Base-by-base conservation (phyloP, 1,140 invertebrate genomes). In the Nephotettix cincticeps region DNA sequence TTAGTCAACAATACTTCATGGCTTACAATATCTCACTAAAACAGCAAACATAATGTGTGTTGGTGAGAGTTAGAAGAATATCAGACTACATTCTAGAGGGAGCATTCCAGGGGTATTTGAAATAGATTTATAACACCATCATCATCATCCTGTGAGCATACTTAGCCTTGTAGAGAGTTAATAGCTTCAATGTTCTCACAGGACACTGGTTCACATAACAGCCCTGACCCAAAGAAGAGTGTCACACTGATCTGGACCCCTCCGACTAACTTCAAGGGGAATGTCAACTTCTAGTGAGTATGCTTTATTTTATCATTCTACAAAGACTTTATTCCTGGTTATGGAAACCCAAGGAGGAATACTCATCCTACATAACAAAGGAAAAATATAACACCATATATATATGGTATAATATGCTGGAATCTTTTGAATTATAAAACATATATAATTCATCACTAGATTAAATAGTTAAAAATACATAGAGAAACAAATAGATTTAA, bases 211-310 rank as follows among this genome's bases (percentile, higher is more conserved):
- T 51, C 82, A 25, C 82, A 84, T 56, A 71, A 76, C 11, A 80
- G 78, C 32, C 67, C 79, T 9, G 73, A 71, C 14, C 76, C 79
- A 67, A 80, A 76, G 29, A 76, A 76, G 28, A 76, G 77, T 61
- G 63, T 75, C 58, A 28, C 3, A 75, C 3, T 82, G 14, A 78
- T 78, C 0, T 83, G 82, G 82, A 73, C 58, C 25, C 71, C 81
- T n/a, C 81, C 81, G 51, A 73, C 74, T 1, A 73, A 76, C 21
- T 77, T 81, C 58, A 76, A 77, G 56, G 80, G 80, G 71, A 79
- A 78, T 68, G 79, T 83, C 25, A 78, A 76, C 70, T 79, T 83
- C 58, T 77, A 70, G 76, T 76, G 72, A 75, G 73, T 75, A 32
- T 1, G 27, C 19, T 17, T 4, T 23, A 17, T 29, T 13, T 63